phyloP scores from a whole-genome alignment of 2,113 vertebrate genomes.

The Centropus bengalensis region DNA sequence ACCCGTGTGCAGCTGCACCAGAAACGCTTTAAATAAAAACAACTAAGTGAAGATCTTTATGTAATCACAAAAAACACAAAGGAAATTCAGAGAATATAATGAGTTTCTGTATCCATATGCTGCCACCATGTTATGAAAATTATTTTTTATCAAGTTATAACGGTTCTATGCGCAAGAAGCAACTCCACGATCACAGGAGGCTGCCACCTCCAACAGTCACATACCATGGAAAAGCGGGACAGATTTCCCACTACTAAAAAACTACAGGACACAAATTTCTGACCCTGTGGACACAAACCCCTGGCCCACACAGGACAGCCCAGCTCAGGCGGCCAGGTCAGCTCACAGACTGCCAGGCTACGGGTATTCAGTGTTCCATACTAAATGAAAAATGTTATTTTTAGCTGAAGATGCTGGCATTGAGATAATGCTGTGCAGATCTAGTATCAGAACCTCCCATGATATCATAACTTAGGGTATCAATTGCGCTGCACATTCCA shows the following conservation, averaged over 20 bases:
- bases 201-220: background rate
- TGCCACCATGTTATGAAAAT: background rate
- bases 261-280: background rate
- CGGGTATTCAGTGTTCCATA: background rate
- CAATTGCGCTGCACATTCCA: background rate
- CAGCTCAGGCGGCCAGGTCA: background rate
- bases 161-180: background rate
- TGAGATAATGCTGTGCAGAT: background rate
- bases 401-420: background rate
- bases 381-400: background rate
- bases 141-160: background rate
- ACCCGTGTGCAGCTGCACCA: background rate
- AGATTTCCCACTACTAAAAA: background rate
- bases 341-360: rapidly evolving
- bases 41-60: background rate
- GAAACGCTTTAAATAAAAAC: background rate
- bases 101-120: background rate
- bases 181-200: background rate
- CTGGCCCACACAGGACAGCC: background rate
- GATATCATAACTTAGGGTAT: too few relatives aligned
- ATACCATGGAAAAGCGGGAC: background rate
- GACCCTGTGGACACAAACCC: rapidly evolving
- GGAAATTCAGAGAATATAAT: background rate
- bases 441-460: background rate
- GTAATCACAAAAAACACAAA: background rate